Conservation (phyloP, 2,113 vertebrate genomes). For the Neolamprologus brichardi region DNA sequence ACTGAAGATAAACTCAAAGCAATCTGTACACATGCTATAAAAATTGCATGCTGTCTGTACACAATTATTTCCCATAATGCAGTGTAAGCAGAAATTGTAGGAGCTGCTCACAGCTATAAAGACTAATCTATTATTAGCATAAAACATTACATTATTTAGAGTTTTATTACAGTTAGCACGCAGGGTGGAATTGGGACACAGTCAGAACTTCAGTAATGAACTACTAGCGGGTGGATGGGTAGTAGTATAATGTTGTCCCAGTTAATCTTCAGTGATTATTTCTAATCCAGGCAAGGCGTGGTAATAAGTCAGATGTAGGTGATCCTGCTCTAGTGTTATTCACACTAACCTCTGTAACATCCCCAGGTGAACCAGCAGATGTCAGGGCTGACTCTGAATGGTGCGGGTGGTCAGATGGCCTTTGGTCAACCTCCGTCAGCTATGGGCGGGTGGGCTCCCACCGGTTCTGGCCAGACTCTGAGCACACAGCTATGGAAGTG, state of each 20-base stretch:
- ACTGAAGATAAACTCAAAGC: neutral
- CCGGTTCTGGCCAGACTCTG: slow-evolving; percentile 86
- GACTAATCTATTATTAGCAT: neutral
- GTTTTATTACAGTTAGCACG: neutral
- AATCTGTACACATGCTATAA: neutral
- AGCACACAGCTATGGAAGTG: slow-evolving; percentile 96
- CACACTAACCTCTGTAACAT: neutral
- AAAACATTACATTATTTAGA: neutral
- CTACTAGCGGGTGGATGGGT: neutral
- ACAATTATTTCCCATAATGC: neutral
- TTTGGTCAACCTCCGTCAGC: slow-evolving; percentile 81
- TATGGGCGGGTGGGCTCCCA: slow-evolving; percentile 81
- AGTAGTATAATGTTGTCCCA: neutral
- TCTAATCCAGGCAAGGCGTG: neutral
- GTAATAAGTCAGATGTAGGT: neutral
- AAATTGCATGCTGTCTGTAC: neutral
- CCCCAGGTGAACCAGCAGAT: slow-evolving; percentile 92
- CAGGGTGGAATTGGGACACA: neutral
- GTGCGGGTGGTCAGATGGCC: slow-evolving; percentile 67
- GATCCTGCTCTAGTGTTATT: neutral
- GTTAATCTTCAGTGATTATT: neutral
- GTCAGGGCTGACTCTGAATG: slow-evolving; percentile 83
- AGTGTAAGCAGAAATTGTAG: neutral
- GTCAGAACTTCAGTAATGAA: neutral
- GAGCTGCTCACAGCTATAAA: neutral